Evolutionary conservation across 2,888 invertebrate genomes (phyloP).

Genomic region (Drosophila fungiperda): DNA sequence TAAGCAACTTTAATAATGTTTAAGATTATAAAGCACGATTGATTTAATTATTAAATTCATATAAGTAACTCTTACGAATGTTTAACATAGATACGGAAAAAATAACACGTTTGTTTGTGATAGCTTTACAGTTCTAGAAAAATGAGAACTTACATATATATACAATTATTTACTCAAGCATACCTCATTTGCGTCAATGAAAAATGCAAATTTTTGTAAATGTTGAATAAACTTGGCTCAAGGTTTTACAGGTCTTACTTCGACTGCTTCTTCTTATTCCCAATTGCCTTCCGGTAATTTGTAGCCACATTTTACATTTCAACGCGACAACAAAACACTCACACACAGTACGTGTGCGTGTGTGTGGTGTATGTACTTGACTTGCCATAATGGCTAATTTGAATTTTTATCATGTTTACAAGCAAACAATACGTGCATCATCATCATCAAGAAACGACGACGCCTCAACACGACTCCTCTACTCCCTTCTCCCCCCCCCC

Average conservation of each 20-base stretch:
- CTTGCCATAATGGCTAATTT: slow-evolving; percentile 77
- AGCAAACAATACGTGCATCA: slow-evolving; percentile 80
- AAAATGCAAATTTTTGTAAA: slow-evolving; percentile 55
- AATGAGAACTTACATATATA: background rate
- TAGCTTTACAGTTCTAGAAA: no score
- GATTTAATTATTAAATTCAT: background rate
- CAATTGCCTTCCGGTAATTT: slow-evolving; percentile 70
- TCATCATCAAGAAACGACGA: slow-evolving; percentile 45
- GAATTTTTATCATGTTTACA: slow-evolving; percentile 81
- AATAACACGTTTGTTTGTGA: no score
- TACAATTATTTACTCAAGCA: background rate
- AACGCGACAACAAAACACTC: slow-evolving; percentile 51
- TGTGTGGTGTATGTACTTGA: slow-evolving; percentile 23
- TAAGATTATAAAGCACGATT: background rate
- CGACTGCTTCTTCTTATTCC: slow-evolving; percentile 22
- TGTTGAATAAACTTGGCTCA: slow-evolving; percentile 58
- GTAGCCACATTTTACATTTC: slow-evolving; percentile 73
- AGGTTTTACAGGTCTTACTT: slow-evolving; percentile 37
- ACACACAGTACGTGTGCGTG: slow-evolving; percentile 13
- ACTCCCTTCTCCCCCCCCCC: background rate
- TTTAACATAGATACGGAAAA: no score
- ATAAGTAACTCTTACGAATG: background rate
- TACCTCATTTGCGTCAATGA: slow-evolving; percentile 29
- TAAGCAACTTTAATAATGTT: no score
- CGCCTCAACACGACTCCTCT: background rate